Conservation (phyloP, 2,888 invertebrate genomes). For the Junonia oenone region DNA sequence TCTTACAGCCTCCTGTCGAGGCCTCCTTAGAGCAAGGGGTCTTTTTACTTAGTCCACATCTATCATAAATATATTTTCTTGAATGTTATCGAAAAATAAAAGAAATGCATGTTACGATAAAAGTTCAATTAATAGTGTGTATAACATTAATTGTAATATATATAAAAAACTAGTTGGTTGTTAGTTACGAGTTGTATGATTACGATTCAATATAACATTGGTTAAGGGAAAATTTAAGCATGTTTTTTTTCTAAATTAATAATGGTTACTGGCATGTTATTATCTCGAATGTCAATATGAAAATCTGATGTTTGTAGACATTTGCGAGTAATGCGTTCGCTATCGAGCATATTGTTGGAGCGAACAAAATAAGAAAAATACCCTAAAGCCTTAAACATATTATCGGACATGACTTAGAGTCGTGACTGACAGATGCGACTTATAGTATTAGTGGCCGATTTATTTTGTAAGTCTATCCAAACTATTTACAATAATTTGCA, state of each 20-base stretch:
- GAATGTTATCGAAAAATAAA: slow-evolving; percentile 2
- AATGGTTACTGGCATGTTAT: background rate
- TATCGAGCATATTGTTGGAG: background rate
- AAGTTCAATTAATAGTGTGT: slow-evolving; percentile 15
- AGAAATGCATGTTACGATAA: slow-evolving; percentile 11
- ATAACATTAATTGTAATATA: slow-evolving; percentile 6
- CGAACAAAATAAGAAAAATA: no score
- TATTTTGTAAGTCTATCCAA: no score
- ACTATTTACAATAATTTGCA: no score
- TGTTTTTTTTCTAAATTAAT: background rate
- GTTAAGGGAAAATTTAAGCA: background rate
- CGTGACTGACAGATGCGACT: no score
- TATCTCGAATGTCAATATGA: background rate
- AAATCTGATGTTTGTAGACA: background rate
- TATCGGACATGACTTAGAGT: no score
- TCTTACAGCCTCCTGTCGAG: background rate
- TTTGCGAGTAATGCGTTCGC: background rate
- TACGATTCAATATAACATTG: background rate
- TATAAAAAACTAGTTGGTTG: slow-evolving; percentile 2
- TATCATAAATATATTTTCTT: background rate
- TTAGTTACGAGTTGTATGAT: slow-evolving; percentile 2
- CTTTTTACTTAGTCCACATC: background rate
- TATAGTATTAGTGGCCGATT: no score
- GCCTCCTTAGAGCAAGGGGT: background rate
- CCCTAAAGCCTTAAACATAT: no score